These are phyloP conservation scores for Oryzias sinensis DNA, from an alignment of 2,797 vertebrate species.

Conservation along the genomic window DNA sequence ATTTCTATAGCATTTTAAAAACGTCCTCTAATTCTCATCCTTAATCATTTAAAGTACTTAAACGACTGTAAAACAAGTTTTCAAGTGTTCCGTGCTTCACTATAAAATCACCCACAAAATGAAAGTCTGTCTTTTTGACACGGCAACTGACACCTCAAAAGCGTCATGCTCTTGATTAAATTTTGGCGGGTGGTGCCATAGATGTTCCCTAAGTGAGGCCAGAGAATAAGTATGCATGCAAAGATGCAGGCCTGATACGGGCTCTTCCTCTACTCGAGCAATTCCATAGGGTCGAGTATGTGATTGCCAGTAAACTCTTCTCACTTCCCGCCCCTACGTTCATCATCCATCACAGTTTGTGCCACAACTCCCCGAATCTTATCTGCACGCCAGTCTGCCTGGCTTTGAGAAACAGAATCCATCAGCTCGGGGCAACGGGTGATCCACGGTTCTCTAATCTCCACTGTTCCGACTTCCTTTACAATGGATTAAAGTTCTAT, in stretches of 20 bases:
- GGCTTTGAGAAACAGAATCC: slow-evolving; percentile 63
- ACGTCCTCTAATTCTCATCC: not conserved
- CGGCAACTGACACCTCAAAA: slow-evolving; percentile 30
- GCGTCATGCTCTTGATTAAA: slow-evolving; percentile 36
- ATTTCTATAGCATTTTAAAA: too few species aligned
- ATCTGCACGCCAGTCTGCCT: slow-evolving; percentile 51
- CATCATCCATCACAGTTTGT: slow-evolving; percentile 60
- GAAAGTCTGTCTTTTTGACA: slow-evolving; percentile 27
- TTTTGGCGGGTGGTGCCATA: slow-evolving; percentile 27
- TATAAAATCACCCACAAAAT: slow-evolving; percentile 14
- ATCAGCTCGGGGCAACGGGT: slow-evolving; percentile 57
- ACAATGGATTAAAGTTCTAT: slow-evolving; percentile 65
- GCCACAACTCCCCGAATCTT: slow-evolving; percentile 54
- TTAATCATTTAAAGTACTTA: slow-evolving; percentile 8
- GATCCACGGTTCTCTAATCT: slow-evolving; percentile 68
- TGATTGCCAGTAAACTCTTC: slow-evolving; percentile 69
- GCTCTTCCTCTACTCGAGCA: slow-evolving; percentile 46
- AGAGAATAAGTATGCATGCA: slow-evolving; percentile 30
- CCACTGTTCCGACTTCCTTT: slow-evolving; percentile 49
- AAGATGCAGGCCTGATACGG: slow-evolving; percentile 42
- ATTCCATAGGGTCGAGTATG: slow-evolving; percentile 31
- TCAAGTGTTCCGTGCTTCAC: slow-evolving; percentile 9
- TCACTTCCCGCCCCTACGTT: slow-evolving; percentile 45
- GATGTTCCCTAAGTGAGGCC: slow-evolving; percentile 28
- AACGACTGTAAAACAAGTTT: not conserved